Conservation (phyloP, 2,888 invertebrate species). For the Papilio protenor region DNA sequence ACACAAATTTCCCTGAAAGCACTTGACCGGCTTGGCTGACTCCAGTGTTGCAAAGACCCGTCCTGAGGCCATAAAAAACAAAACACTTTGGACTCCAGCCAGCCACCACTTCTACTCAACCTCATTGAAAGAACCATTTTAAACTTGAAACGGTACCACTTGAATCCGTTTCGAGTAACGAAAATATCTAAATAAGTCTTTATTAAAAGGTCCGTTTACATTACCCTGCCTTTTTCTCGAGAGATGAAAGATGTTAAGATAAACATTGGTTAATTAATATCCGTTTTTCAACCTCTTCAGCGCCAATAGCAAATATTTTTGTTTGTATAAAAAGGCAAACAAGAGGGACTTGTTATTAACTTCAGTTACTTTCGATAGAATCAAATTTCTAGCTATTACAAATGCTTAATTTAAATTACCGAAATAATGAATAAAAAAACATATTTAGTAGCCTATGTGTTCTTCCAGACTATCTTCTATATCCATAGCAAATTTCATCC, state of each 20-base stretch:
- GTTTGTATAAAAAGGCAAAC: neutral
- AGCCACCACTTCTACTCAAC: slow-evolving; percentile 59
- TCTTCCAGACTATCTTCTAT: too few species aligned
- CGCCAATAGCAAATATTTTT: slow-evolving; percentile 32
- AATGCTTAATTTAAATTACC: neutral
- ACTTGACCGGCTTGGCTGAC: slow-evolving; percentile 71
- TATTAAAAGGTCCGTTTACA: slow-evolving; percentile 34
- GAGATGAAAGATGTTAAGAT: slow-evolving; percentile 17
- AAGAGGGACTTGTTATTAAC: neutral
- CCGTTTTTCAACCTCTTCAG: slow-evolving; percentile 21
- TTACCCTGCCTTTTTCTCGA: slow-evolving; percentile 28
- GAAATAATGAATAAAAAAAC: neutral
- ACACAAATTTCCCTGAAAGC: slow-evolving; percentile 57
- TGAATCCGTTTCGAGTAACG: slow-evolving; percentile 64
- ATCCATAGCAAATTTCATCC: too few species aligned
- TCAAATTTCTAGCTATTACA: slow-evolving; percentile 26
- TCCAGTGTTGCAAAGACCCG: slow-evolving; percentile 62
- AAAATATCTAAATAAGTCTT: slow-evolving; percentile 46
- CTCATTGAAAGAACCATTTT: slow-evolving; percentile 77
- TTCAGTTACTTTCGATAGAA: neutral
- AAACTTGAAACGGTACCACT: slow-evolving; percentile 69
- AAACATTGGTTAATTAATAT: slow-evolving; percentile 38
- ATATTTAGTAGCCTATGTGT: too few species aligned
- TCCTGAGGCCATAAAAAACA: slow-evolving; percentile 74
- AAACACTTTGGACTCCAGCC: slow-evolving; percentile 79